Evolutionary conservation across 2,797 vertebrate species (phyloP), one percentile per base, ranked within the genome.

Genomic region (Pipistrellus kuhlii): DNA sequence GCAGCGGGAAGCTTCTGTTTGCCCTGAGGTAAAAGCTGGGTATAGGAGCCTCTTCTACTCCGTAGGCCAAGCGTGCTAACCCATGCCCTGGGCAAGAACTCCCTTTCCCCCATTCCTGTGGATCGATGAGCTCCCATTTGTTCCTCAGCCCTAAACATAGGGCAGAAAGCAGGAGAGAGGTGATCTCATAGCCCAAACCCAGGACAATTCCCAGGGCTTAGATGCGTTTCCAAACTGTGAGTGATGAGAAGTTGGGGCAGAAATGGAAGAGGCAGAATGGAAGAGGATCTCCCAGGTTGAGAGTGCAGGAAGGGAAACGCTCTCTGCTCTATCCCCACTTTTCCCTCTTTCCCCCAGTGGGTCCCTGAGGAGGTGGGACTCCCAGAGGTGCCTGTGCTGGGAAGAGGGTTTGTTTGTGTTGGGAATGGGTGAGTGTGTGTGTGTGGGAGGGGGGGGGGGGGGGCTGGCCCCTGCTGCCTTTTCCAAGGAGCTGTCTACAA

Each of bases 401-500:
- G 20, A 48, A 9, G 41, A 44, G 23, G 35, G 11, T 0, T 30
- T 89, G 35, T 86, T 1, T 46, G 10, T 48, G 68, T 21, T 71
- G 53, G 48, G 72, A 85, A 27, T 55, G 10, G 57, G 81, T 59
- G 35, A 93, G 32, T 27, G 72, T 76, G 32, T 23, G n/a, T n/a
- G n/a, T n/a, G n/a, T n/a, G n/a, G n/a, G n/a, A n/a, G n/a, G n/a
- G n/a, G n/a, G n/a, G 11, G n/a, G 38, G n/a, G n/a, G 83, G 46
- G 38, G 83, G 46, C 75, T 64, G 51, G n/a, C 41, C 7, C 4
- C 0, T 3, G 46, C 57, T 91, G 85, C 81, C 73, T 89, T 51
- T 83, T 62, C 53, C 2, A 21, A 92, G 85, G 83, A 97, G 95
- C 96, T 95, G 94, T 93, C 97, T 96, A 94, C 73, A 9, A 97